These are phyloP conservation scores for Pipra filicauda DNA, from an alignment of 2,113 vertebrate genomes.

Conservation along the genomic window DNA sequence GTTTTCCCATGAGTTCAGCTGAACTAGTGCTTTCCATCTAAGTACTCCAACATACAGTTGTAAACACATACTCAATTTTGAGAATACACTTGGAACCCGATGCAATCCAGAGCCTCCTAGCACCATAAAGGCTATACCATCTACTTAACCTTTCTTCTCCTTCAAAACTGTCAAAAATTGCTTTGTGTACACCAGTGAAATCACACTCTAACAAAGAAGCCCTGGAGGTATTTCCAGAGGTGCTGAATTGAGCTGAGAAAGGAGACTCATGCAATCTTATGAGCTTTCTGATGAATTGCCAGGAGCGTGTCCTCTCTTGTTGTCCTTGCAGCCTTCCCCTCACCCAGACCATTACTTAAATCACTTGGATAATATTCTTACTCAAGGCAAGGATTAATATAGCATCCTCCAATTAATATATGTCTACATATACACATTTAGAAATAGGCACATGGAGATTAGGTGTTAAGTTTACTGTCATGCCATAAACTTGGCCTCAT, in stretches of 20 bases:
- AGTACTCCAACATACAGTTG: not conserved
- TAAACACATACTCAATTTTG: not conserved
- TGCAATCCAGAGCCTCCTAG: not conserved
- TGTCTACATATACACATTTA: not conserved
- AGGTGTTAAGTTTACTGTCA: not conserved
- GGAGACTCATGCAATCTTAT: not conserved
- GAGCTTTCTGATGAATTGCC: not conserved
- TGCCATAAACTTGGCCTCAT: not conserved
- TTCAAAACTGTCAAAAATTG: not conserved
- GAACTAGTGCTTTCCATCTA: not conserved
- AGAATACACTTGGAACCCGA: not conserved
- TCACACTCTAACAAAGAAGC: not conserved
- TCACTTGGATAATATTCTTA: constrained; percentile 8
- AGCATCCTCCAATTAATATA: not conserved
- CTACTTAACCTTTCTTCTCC: not conserved
- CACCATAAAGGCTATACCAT: not conserved
- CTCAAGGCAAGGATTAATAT: constrained; percentile 15
- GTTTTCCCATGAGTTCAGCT: not conserved
- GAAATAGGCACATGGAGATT: not conserved
- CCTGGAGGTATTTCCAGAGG: not conserved
- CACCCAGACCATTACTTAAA: not conserved
- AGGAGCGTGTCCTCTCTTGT: not conserved
- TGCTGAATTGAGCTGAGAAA: not conserved
- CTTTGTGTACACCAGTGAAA: not conserved
- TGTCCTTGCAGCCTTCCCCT: not conserved